Percentiles rank a stretch among this genome's conserved stretches.
These are phyloP conservation scores for Aurelia aurita complex sp. Pacific DNA, from an alignment of 30 jellyfish, hydroid and myxozoan species.

Conservation along the genomic window DNA sequence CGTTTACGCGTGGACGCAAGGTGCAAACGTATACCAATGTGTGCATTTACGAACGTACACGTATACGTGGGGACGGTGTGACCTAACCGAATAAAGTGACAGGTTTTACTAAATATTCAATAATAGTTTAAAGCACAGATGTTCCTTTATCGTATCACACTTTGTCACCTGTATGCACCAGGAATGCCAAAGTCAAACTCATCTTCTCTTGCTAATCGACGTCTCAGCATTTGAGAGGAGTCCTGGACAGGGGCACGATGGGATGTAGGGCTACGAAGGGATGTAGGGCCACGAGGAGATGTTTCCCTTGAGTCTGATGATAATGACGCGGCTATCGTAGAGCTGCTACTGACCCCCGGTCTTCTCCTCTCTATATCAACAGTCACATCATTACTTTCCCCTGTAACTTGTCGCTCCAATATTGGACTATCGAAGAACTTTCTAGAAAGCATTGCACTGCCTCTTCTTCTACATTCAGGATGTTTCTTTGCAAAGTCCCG, in stretches of 20 bases:
- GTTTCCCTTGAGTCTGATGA: slow-evolving; percentile 15
- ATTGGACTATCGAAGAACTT: slow-evolving; percentile 65
- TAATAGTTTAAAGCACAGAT: too few relatives aligned
- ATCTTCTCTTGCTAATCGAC: slow-evolving; percentile 33
- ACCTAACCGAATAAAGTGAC: too few relatives aligned
- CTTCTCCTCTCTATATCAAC: slow-evolving; percentile 10
- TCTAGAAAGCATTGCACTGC: slow-evolving; percentile 92
- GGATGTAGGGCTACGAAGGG: not conserved
- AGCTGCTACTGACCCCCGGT: not conserved
- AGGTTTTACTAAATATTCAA: too few relatives aligned
- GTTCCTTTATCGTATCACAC: not conserved
- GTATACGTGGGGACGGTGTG: too few relatives aligned
- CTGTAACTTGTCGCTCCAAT: not conserved
- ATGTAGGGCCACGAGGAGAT: not conserved
- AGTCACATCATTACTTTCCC: slow-evolving; percentile 4
- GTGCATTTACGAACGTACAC: too few relatives aligned
- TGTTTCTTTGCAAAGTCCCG: slow-evolving; percentile 91
- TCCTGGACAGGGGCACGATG: not conserved
- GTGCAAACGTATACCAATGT: too few relatives aligned
- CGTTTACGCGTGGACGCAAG: too few relatives aligned
- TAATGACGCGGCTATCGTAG: not conserved
- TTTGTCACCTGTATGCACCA: slow-evolving; percentile 42
- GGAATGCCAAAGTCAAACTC: slow-evolving; percentile 56
- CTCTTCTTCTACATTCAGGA: slow-evolving; percentile 92
- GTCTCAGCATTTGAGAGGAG: slow-evolving; percentile 39